phyloP scores from a whole-genome alignment of 2,888 invertebrate species.

The Aelia acuminata region DNA sequence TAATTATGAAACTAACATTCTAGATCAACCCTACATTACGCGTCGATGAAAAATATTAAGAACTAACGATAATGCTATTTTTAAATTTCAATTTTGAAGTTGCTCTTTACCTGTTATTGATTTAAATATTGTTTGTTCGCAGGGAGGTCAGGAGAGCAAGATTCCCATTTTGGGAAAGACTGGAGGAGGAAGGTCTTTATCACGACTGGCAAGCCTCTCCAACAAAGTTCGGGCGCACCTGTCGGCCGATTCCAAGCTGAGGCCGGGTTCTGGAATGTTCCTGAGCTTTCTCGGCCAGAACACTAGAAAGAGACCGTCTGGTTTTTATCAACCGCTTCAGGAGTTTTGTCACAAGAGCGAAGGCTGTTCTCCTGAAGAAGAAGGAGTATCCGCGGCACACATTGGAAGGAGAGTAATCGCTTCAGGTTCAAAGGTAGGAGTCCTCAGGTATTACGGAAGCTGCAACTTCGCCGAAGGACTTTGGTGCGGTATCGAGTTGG shows the following conservation, averaged over 20 bases:
- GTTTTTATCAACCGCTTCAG: conserved; percentile 64
- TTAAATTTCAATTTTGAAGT: not conserved
- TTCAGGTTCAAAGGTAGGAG: conserved; percentile 71
- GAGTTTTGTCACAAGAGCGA: conserved; percentile 63
- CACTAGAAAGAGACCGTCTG: conserved; percentile 64
- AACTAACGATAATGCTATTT: no score
- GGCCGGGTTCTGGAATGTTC: conserved; percentile 62
- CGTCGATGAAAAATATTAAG: no score
- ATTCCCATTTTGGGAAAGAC: conserved; percentile 66
- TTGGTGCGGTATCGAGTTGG: conserved; percentile 79
- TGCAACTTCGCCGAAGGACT: conserved; percentile 73
- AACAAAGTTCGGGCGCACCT: conserved; percentile 67
- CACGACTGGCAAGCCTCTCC: conserved; percentile 66
- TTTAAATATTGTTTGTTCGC: conserved; percentile 63
- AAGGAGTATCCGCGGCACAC: conserved; percentile 62
- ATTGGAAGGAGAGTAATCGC: conserved; percentile 70
- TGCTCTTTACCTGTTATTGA: not conserved
- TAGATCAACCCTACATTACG: no score
- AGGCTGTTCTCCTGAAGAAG: conserved; percentile 62
- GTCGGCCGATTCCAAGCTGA: conserved; percentile 63
- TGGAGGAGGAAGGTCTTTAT: conserved; percentile 62
- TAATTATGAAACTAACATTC: no score
- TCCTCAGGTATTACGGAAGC: conserved; percentile 74
- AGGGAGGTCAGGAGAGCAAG: conserved; percentile 67
- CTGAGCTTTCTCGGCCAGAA: conserved; percentile 61